Evolutionary conservation across 2,888 invertebrate species (phyloP), one percentile per base, ranked within the genome.

Genomic region (Eledone cirrhosa): DNA sequence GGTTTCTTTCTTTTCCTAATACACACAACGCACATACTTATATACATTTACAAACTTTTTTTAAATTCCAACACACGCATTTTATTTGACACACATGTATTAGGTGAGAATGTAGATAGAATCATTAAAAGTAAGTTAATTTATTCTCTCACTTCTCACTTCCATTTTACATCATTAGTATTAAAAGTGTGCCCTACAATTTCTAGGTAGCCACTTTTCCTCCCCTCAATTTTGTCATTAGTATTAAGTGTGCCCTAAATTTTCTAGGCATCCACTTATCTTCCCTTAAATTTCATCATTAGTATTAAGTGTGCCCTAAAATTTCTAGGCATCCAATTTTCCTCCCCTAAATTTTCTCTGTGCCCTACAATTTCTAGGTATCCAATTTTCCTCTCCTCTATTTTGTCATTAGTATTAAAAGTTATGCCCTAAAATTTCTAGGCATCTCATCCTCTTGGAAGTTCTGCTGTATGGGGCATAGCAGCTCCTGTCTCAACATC

Each of bases 401-500:
- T 27, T 53, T 72, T 81, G 83, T 80, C 83, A 83, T 79, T 74
- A 81, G 48, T 82, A 83, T 41, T 84, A 86, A 77, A 82, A 84
- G 67, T 83, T 84, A 74, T 85, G 3, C 41, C 41, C 11, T 41
- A 41, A 8, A 41, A 41, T 41, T 41, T 72, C 13, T 41, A 72
- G 72, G 29, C 41, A 13, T 72, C 72, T 72, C 22, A 41, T 31
- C 72, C 72, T 13, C 80, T 87, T 24, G 83, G 84, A 41, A 77
- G 84, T 48, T 85, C 84, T 16, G 84, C 86, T 48, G 93, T 93
- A 78, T 94, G 94, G 93, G 93, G 93, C 79, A 92, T 93, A 84
- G 77, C 77, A 33, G 65, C 77, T 29, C 77, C 80, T 19, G 77
- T 79, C 22, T 77, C 80, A n/a, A 77, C 80, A 22, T 78, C 83